Evolutionary conservation across 1,140 invertebrate species (phyloP).

Genomic region (Oreohelix idahoensis): DNA sequence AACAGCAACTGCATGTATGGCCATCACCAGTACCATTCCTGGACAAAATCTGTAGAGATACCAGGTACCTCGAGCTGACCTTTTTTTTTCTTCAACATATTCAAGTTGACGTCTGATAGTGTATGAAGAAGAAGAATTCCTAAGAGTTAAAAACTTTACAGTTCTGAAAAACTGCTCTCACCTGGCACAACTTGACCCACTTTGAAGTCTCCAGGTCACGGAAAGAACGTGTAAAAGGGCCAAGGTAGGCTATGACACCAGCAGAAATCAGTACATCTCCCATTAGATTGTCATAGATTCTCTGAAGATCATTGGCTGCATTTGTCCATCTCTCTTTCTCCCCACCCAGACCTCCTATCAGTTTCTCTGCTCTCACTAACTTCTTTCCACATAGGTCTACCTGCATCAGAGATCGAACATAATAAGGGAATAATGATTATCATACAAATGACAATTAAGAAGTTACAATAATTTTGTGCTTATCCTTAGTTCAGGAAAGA

Average conservation of each 20-base stretch:
- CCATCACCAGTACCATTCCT: too few relatives aligned
- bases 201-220: slow-evolving; percentile 81
- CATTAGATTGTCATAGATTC: slow-evolving; percentile 86
- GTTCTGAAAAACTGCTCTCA: slow-evolving; percentile 46
- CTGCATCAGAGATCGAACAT: slow-evolving; percentile 1
- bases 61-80: too few relatives aligned
- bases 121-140: too few relatives aligned
- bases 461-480: too few relatives aligned
- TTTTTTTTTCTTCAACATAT: too few relatives aligned
- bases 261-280: slow-evolving; percentile 90
- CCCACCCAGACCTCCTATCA: slow-evolving; percentile 74
- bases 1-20: too few relatives aligned
- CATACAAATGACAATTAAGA: too few relatives aligned
- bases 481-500: too few relatives aligned
- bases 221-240: slow-evolving; percentile 89
- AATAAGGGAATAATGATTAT: not conserved
- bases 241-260: slow-evolving; percentile 92
- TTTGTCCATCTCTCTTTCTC: slow-evolving; percentile 81
- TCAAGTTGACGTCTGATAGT: too few relatives aligned
- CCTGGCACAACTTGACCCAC: slow-evolving; percentile 82
- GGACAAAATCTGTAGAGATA: too few relatives aligned
- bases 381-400: slow-evolving; percentile 74
- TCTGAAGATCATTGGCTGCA: slow-evolving; percentile 81
- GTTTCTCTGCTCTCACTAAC: slow-evolving; percentile 72
- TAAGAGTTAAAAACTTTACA: too few relatives aligned